A percentile compares a stretch with the other conserved stretches of the same genome.
Evolutionary conservation across 2,113 vertebrate species (phyloP).

Genomic region (Opisthocomus hoazin): DNA sequence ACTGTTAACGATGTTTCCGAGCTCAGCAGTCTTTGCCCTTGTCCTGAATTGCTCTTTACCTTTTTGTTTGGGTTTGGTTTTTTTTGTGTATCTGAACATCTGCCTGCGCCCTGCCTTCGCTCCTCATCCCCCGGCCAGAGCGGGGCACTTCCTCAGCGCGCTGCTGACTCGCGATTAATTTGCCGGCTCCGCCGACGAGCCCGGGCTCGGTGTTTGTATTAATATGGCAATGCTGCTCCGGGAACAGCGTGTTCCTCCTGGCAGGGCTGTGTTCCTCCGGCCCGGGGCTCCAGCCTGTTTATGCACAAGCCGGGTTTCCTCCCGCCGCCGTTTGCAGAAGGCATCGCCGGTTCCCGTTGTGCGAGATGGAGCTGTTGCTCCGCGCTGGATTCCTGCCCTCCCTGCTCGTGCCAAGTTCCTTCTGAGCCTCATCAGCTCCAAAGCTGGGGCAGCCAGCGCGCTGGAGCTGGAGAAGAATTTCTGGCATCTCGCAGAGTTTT

Average conservation of each 20-base stretch:
- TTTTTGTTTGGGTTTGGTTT: background rate
- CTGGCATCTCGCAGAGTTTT: background rate
- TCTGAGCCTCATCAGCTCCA: background rate
- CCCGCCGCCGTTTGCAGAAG: constrained; percentile 43
- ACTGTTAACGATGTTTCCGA: background rate
- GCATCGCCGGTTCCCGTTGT: constrained; percentile 44
- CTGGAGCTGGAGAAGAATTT: background rate
- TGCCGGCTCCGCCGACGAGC: background rate
- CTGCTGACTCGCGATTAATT: background rate
- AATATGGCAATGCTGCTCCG: background rate
- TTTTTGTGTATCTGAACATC: background rate
- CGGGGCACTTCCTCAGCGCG: background rate
- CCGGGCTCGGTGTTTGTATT: background rate
- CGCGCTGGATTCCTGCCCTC: background rate
- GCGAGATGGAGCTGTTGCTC: constrained; percentile 26
- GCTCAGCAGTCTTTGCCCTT: background rate
- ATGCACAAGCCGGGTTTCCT: constrained; percentile 3
- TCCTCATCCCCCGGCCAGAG: background rate
- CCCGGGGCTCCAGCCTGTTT: constrained; percentile 2
- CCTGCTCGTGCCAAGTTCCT: background rate
- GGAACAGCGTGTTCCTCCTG: background rate
- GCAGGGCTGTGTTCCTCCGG: background rate
- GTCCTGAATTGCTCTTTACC: background rate
- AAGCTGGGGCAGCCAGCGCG: too few species aligned
- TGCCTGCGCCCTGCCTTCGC: background rate